Percentiles rank a stretch among this genome's conserved stretches.
Evolutionary conservation across 2,888 invertebrate genomes (phyloP).

Genomic region (Slavum lentiscoides): DNA sequence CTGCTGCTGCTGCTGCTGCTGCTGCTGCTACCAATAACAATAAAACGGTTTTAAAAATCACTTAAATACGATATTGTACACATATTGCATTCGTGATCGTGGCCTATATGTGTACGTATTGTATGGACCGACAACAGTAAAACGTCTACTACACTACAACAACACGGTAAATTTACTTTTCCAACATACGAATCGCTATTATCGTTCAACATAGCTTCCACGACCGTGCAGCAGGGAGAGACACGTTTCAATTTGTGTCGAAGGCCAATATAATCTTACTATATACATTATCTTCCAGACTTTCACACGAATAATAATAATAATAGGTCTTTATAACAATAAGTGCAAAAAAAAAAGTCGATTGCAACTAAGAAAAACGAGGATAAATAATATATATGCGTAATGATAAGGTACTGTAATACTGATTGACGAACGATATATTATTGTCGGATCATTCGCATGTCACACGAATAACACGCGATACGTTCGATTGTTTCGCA

Average conservation of each 20-base stretch:
- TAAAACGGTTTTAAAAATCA: conserved; percentile 27
- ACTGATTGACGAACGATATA: too few relatives aligned
- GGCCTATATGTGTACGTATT: not conserved
- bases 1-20: not conserved
- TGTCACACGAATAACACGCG: too few relatives aligned
- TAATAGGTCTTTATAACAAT: conserved; percentile 3
- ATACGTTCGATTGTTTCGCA: too few relatives aligned
- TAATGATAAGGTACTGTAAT: not conserved
- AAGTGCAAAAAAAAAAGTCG: not conserved
- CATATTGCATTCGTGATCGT: conserved; percentile 21
- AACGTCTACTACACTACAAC: not conserved
- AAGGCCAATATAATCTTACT: conserved; percentile 36
- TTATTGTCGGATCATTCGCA: too few relatives aligned
- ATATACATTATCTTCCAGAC: not conserved
- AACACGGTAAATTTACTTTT: conserved; percentile 16
- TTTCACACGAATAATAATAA: conserved; percentile 33
- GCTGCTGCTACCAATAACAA: not conserved
- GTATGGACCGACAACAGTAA: not conserved
- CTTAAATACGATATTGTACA: not conserved
- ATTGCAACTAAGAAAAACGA: not conserved
- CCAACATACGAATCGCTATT: conserved; percentile 19
- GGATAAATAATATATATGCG: not conserved
- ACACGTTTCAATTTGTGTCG: conserved; percentile 17
- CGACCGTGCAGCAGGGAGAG: not conserved
- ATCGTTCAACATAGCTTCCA: conserved; percentile 9